Base-by-base conservation (phyloP, 2,113 vertebrate species). In the Fukomys damarensis region DNA sequence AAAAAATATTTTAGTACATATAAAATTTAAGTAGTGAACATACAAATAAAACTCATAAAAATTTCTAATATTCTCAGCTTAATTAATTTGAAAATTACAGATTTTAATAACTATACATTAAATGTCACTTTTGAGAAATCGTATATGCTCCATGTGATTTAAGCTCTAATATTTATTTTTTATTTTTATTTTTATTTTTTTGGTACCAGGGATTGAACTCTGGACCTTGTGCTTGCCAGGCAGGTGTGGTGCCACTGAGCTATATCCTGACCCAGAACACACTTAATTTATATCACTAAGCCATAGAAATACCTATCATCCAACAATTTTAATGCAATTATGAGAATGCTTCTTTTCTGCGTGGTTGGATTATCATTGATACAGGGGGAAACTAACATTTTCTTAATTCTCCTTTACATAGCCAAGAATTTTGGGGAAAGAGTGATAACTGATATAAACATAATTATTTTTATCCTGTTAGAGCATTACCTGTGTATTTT, bases 101-200 rank as follows among this genome's bases (percentile, higher is more conserved):
- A 92, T 83, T 95, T 96, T 24, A 96, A 4, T 83, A 83, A 88
- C n/a, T 76, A 11, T 66, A 89, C 7, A 86, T 84, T 95, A 79
- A 49, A 86, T 86, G 41, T 30, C 86, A 52, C 30, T 35, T 85
- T 68, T 79, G 11, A 58, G 41, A 81, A 91, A 93, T 61, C 41
- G 61, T 70, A 91, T 54, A 46, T 87, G 26, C 19, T 61, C 59
- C 54, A 56, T 63, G 14, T 68, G 26, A 46, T 49, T 92, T 81
- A 93, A 91, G 88, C 3, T 14, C 19, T 74, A 83, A 56, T 77
- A 46, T 82, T 95, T 93, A 95, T 46, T 79, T 92, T 83, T 89
- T 49, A 49, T 49, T 49, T 49, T 49, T 49, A n/a, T n/a, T n/a
- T 49, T 49, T 49, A 5, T 49, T 49, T 49, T 49, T 49, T 49